phyloP scores from a whole-genome alignment of 2,797 vertebrate genomes.

The Gephyroberyx darwinii region DNA sequence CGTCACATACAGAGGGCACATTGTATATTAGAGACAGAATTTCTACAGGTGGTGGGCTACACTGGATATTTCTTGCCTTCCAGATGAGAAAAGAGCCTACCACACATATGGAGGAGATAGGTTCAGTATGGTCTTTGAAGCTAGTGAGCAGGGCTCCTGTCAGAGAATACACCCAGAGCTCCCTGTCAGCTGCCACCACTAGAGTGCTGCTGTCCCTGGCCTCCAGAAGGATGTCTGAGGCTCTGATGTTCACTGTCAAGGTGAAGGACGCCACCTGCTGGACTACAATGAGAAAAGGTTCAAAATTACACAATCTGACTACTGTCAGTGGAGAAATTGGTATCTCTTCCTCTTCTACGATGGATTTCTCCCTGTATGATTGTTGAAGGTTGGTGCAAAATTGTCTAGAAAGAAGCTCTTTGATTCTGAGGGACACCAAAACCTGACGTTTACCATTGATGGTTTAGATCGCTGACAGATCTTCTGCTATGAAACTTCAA shows the following conservation, averaged over 20 bases:
- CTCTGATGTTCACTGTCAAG: slow-evolving; percentile 25
- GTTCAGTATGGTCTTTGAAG: slow-evolving; percentile 84
- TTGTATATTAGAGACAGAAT: background rate
- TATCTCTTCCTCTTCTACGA: too few relatives aligned
- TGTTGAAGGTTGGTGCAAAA: too few relatives aligned
- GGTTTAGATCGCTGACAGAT: too few relatives aligned
- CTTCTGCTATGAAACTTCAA: too few relatives aligned
- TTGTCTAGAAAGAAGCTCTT: too few relatives aligned
- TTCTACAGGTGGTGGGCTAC: background rate
- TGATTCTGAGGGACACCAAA: too few relatives aligned
- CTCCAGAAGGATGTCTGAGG: slow-evolving; percentile 70
- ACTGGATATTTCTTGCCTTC: background rate
- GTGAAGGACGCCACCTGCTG: slow-evolving; percentile 80
- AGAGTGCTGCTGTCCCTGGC: slow-evolving; percentile 77
- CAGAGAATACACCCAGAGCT: slow-evolving; percentile 78
- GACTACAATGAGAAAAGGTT: slow-evolving; percentile 44
- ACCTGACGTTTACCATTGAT: too few relatives aligned
- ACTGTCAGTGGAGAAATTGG: too few relatives aligned
- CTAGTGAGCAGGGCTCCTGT: slow-evolving; percentile 78
- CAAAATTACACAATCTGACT: background rate
- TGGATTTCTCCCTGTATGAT: too few relatives aligned
- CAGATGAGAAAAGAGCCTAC: slow-evolving; percentile 67
- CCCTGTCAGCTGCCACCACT: slow-evolving; percentile 67
- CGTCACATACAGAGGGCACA: background rate
- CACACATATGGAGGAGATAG: slow-evolving; percentile 84